phyloP scores from a whole-genome alignment of 2,113 vertebrate species.

The Origma solitaria region DNA sequence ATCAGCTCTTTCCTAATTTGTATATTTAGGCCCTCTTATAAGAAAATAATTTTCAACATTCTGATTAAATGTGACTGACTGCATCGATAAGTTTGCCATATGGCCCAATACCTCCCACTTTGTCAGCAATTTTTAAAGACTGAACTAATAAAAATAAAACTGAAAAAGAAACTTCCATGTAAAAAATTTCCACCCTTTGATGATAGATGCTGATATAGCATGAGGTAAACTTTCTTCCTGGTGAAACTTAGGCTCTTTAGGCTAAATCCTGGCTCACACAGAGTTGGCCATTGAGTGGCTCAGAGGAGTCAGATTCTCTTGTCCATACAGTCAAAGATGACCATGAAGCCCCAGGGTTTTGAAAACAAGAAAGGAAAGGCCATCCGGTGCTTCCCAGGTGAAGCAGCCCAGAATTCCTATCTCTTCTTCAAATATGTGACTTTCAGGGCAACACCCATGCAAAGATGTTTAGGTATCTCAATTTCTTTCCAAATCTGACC shows the following conservation, averaged over 20 bases:
- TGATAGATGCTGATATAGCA: neutral
- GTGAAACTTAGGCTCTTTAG: neutral
- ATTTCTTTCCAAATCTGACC: neutral
- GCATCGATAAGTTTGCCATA: neutral
- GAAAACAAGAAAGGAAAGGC: neutral
- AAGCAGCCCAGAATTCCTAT: neutral
- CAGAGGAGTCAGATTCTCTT: neutral
- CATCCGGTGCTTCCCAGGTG: neutral
- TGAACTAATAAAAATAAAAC: neutral
- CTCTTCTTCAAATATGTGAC: neutral
- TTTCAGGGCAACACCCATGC: neutral
- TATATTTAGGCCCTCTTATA: neutral
- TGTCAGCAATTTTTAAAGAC: neutral
- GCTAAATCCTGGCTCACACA: neutral
- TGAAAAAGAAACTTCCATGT: neutral
- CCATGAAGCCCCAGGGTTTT: neutral
- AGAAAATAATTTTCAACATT: neutral
- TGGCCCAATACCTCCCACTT: neutral
- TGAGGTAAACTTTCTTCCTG: neutral
- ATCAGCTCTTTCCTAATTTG: neutral
- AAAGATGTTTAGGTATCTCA: neutral
- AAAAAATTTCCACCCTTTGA: neutral
- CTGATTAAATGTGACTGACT: neutral
- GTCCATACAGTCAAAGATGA: rapidly evolving
- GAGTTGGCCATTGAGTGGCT: neutral